phyloP scores from a whole-genome alignment of 2,113 vertebrate species.

The Periophthalmodon schlosseri region DNA sequence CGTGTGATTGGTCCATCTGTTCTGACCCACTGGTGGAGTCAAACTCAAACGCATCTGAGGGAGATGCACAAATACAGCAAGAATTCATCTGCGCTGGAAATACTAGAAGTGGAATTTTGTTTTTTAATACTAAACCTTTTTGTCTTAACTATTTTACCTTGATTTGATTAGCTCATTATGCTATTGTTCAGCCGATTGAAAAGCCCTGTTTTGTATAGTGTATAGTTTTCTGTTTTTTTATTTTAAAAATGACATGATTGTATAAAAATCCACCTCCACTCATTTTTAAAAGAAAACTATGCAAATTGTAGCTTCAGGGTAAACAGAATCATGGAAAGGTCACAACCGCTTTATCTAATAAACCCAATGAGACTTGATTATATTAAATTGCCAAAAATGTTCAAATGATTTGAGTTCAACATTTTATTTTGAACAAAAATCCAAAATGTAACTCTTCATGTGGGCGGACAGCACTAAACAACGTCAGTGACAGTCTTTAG shows the following conservation, averaged over 20 bases:
- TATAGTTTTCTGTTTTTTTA: not conserved
- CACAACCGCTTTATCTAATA: constrained; percentile 1
- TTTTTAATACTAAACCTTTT: too few relatives aligned
- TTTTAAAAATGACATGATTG: not conserved
- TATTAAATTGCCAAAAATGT: constrained; percentile 19
- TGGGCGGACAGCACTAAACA: constrained; percentile 41
- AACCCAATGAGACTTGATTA: not conserved
- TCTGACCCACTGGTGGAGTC: too few relatives aligned
- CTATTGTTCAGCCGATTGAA: too few relatives aligned
- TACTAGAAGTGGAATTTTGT: too few relatives aligned
- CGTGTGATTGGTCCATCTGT: too few relatives aligned
- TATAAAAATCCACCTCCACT: not conserved
- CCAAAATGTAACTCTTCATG: constrained; percentile 31
- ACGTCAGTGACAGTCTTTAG: constrained; percentile 5
- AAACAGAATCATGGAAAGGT: constrained; percentile 1
- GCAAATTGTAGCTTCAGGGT: not conserved
- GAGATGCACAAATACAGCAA: too few relatives aligned
- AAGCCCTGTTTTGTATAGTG: not conserved
- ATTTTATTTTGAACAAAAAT: constrained; percentile 44
- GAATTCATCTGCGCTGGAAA: too few relatives aligned
- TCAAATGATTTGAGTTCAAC: constrained; percentile 38
- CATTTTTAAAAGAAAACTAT: constrained; percentile 6
- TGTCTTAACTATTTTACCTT: too few relatives aligned
- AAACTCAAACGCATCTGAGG: too few relatives aligned
- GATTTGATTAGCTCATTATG: too few relatives aligned